Base-by-base conservation (phyloP, 2,888 invertebrate genomes). In the Leptinotarsa haldemani region DNA sequence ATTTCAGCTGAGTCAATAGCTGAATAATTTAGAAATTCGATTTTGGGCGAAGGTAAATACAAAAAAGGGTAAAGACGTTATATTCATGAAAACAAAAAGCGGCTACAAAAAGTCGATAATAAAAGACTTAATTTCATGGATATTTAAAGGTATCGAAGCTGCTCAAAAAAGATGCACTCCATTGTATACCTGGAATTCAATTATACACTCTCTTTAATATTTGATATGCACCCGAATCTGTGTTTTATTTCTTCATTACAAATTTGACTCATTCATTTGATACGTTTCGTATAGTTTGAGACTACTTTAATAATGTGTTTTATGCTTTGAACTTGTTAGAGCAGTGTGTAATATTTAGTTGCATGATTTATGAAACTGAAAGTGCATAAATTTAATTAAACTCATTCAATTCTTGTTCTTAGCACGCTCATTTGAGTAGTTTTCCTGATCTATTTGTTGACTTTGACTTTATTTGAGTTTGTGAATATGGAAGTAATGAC, bases 111-210 rank as follows among this genome's bases (percentile, higher is more conserved):
- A 78, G 80, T 79, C 80, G 82, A 79, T 84, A 83, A 85, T 85
- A 85, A 85, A 85, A 84, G 85, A 85, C 82, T 85, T 86, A 85
- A 86, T 86, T 86, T 86, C 85, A 86, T 85, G 86, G 84, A 84
- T 85, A 80, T 86, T 86, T 84, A 84, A 40, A 40, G 79, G 79
- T 77, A 81, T 79, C 83, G 84, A 83, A 82, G 83, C 79, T 77
- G 73, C 79, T 78, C 79, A 84, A 84, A 84, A 82, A 82, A 78
- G 78, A 78, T 76, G 74, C 77, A 79, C 75, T 80, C 74, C 77
- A 77, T 79, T 83, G 79, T 82, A 78, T 83, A 81, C 79, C 80
- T 80, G 81, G 83, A 83, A 83, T 84, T 85, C 80, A 84, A 84
- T 84, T 85, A 77, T 77, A 84, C 79, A 83, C 80, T 81, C 80